phyloP scores from a whole-genome alignment of 2,888 invertebrate species.

The Pyrocoelia pectoralis region DNA sequence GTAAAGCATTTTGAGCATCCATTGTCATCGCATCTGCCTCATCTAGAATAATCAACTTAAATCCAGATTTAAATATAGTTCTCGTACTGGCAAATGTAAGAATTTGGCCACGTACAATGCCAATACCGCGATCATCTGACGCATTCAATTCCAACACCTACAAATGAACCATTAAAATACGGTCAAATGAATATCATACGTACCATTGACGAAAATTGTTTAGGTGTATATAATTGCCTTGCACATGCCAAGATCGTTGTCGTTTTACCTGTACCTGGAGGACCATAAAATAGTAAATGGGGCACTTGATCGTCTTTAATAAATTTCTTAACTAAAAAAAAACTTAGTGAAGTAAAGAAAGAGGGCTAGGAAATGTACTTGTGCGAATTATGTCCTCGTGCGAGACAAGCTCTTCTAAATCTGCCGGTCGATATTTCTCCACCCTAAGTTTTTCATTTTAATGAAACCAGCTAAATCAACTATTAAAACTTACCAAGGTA shows the following conservation, averaged over 20 bases:
- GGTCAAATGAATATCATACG: not conserved
- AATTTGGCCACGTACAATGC: slow-evolving; percentile 92
- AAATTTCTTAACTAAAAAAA: slow-evolving; percentile 81
- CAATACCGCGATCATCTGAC: slow-evolving; percentile 97
- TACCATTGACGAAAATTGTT: slow-evolving; percentile 94
- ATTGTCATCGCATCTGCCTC: slow-evolving; percentile 99
- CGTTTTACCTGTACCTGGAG: slow-evolving; percentile 98
- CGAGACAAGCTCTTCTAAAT: slow-evolving; percentile 92
- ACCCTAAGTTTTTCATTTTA: too few species aligned
- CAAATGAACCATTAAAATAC: slow-evolving; percentile 1
- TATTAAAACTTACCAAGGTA: slow-evolving; percentile 66
- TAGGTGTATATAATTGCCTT: slow-evolving; percentile 85
- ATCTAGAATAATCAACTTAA: slow-evolving; percentile 95
- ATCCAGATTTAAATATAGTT: slow-evolving; percentile 92
- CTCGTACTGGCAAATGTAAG: slow-evolving; percentile 96
- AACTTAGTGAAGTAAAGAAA: too few species aligned
- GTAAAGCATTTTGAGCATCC: slow-evolving; percentile 98
- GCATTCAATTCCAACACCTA: slow-evolving; percentile 94
- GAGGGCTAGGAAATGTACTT: slow-evolving; percentile 66
- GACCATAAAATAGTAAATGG: slow-evolving; percentile 96
- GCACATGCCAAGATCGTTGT: slow-evolving; percentile 98
- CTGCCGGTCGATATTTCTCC: slow-evolving; percentile 96
- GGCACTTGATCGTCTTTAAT: slow-evolving; percentile 92
- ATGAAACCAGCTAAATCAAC: too few species aligned
- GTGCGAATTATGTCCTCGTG: slow-evolving; percentile 97